Evolutionary conservation across 2,113 vertebrate species (phyloP).

Genomic region (Paratilapia polleni): DNA sequence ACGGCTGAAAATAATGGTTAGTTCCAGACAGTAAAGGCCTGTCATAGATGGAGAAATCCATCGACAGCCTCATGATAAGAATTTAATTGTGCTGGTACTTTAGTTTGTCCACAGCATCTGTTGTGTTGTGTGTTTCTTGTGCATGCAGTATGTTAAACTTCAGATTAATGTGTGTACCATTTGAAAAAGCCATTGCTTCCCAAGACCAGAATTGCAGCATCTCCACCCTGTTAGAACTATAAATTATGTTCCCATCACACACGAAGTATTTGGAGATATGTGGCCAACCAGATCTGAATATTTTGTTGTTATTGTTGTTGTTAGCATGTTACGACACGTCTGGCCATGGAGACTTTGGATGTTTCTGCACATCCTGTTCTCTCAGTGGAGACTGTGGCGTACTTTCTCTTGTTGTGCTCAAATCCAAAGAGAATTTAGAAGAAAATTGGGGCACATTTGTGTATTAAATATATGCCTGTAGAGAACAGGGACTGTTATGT

Average conservation of each 20-base stretch:
- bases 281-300: neutral
- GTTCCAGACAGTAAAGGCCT: neutral
- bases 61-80: neutral
- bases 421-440: neutral
- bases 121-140: neutral
- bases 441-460: slow-evolving; percentile 2
- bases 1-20: neutral
- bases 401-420: neutral
- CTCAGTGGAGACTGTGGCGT: neutral
- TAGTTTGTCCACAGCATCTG: neutral
- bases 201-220: neutral
- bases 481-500: slow-evolving; percentile 47
- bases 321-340: neutral
- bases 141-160: neutral
- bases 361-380: neutral
- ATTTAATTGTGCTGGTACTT: neutral
- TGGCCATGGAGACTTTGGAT: neutral
- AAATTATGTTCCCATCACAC: neutral
- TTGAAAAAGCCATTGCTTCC: neutral
- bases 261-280: neutral
- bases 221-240: slow-evolving; percentile 3
- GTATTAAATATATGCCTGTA: neutral
- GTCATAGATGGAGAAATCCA: neutral
- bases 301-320: neutral
- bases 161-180: neutral